Percentiles rank a stretch among this genome's conserved stretches.
Evolutionary conservation across 2,113 vertebrate genomes (phyloP).

Genomic region (Coturnix japonica): DNA sequence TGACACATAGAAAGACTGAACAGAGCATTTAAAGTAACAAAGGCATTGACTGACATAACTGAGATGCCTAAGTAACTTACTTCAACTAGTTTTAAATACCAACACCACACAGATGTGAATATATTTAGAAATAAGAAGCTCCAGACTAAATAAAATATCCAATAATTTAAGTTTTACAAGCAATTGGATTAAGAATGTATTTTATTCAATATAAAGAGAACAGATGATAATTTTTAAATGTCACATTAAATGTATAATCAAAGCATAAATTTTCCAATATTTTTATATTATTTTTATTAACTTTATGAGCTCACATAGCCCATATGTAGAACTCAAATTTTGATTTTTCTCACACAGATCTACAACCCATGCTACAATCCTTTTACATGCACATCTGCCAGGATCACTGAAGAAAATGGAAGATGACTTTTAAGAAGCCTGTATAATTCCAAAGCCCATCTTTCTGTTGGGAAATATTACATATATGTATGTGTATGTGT

Average conservation of each 20-base stretch:
- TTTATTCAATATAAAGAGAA: background rate
- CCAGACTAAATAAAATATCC: background rate
- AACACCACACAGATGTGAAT: background rate
- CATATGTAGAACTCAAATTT: background rate
- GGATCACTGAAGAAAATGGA: background rate
- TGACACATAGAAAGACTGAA: background rate
- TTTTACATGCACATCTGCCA: background rate
- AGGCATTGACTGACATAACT: background rate
- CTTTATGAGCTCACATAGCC: background rate
- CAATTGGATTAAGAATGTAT: background rate
- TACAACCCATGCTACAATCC: background rate
- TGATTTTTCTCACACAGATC: background rate
- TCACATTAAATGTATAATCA: background rate
- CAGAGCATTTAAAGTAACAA: background rate
- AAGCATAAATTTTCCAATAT: background rate
- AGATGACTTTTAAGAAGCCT: background rate
- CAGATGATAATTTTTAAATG: background rate
- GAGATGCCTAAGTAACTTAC: background rate
- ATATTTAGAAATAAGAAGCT: background rate
- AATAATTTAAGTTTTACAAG: background rate
- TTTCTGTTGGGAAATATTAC: background rate
- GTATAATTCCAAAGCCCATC: slow-evolving; percentile 13
- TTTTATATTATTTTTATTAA: background rate
- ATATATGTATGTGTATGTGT: background rate
- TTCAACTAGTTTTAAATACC: background rate